Conservation (phyloP, 2,888 invertebrate species). For the Busseola fusca region DNA sequence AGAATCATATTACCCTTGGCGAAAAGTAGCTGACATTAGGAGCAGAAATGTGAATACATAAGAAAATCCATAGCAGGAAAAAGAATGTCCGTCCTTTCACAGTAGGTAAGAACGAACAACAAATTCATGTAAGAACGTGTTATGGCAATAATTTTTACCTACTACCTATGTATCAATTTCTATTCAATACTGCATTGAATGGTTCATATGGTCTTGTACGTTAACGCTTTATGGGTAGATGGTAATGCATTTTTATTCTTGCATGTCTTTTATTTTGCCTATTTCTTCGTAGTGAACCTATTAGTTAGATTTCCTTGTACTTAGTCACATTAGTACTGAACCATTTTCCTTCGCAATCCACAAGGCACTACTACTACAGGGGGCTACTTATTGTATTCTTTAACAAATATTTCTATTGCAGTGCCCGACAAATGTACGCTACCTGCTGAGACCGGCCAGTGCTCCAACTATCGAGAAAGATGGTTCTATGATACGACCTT, state of each 20-base stretch:
- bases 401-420: conserved; percentile 59
- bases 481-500: conserved; percentile 96
- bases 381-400: not conserved
- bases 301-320: conserved; percentile 2
- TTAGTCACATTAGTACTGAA: not conserved
- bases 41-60: not conserved
- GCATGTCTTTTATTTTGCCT: conserved; percentile 22
- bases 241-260: conserved; percentile 5
- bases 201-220: not conserved
- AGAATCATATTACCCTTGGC: not conserved
- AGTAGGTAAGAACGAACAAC: not conserved
- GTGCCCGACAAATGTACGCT: conserved; percentile 90
- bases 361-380: too few relatives aligned
- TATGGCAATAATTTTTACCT: not conserved
- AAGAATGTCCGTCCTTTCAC: not conserved
- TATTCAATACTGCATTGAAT: not conserved
- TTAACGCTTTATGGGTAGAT: conserved; percentile 19
- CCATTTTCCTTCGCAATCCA: not conserved
- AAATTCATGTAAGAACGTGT: not conserved
- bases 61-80: not conserved
- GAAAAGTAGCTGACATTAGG: not conserved
- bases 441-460: conserved; percentile 93
- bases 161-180: not conserved
- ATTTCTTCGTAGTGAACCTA: not conserved
- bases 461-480: conserved; percentile 92